Percentiles rank a stretch among this genome's conserved stretches.
Conservation (phyloP, 2,888 invertebrate species). For the Yponomeuta malinellus region DNA sequence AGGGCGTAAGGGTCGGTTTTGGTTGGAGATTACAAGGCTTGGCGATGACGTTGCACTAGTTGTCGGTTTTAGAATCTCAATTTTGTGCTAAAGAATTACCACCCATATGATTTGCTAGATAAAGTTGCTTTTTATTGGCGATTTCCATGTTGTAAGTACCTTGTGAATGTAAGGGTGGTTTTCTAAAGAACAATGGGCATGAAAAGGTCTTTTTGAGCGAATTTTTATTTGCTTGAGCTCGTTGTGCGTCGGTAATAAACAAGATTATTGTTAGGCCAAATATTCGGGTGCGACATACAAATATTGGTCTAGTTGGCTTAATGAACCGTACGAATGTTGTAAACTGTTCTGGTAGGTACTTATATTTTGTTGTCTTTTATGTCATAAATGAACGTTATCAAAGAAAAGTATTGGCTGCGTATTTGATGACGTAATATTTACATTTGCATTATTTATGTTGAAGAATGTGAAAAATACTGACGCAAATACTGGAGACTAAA, state of each 20-base stretch:
- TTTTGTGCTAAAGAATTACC: conserved; percentile 13
- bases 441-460: too few relatives aligned
- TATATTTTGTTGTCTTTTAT: too few relatives aligned
- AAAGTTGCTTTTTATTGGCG: conserved; percentile 24
- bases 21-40: conserved; percentile 17
- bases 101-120: neutral
- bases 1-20: conserved; percentile 21
- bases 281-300: conserved; percentile 48
- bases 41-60: conserved; percentile 34
- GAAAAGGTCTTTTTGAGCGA: conserved; percentile 45
- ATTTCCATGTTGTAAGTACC: too few relatives aligned
- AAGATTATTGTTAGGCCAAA: conserved; percentile 51
- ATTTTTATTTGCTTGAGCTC: conserved; percentile 52
- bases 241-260: conserved; percentile 53
- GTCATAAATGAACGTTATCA: too few relatives aligned
- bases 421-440: too few relatives aligned
- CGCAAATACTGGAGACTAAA: too few relatives aligned
- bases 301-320: conserved; percentile 51
- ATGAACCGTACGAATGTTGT: conserved; percentile 32
- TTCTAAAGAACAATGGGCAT: conserved; percentile 33
- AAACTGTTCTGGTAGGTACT: too few relatives aligned
- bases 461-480: too few relatives aligned
- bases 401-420: too few relatives aligned
- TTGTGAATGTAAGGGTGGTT: neutral
- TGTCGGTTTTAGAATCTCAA: conserved; percentile 34